Base-by-base conservation (phyloP, 2,888 invertebrate genomes). In the Metellina segmentata region DNA sequence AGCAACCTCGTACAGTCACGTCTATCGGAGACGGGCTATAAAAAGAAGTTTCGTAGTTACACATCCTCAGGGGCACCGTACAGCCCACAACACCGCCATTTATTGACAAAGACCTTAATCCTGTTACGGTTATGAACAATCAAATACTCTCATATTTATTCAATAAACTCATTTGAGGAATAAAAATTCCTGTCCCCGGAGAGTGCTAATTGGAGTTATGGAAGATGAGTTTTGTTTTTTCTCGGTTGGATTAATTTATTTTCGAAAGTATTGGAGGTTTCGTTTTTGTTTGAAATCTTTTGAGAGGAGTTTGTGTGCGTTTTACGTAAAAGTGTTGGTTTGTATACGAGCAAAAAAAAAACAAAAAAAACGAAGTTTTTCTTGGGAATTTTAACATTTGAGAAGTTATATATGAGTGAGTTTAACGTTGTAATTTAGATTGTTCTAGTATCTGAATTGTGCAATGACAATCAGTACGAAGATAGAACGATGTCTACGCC, bases 81-180 rank as follows among this genome's bases (percentile, higher is more conserved):
- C 48, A 74, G 82, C 82, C 82, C 75, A 48, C 89, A 78, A 53
- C 53, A n/a, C 72, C 51, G 79, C 69, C 82, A 49, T 72, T 89
- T 90, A 90, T 90, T 90, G 89, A 90, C 85, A 90, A 90, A 90
- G 89, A 53, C 51, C 83, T 78, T 90, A 90, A 90, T 90, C 83
- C 79, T 52, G 89, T 90, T 90, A 90, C 51, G 89, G 83, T 90
- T 90, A 90, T 90, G 89, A 90, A 90, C 89, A 90, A 90, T 90
- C 83, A 90, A 90, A 90, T 85, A 77, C 83, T 78, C 85, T 85
- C 89, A 90, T 90, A 83, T 90, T 90, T 90, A 90, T 90, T 90
- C 82, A 90, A 90, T 90, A 90, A 90, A 85, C 89, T 90, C 89
- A 90, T 90, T 90, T 71, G 75, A 72, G 72, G 77, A 85, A 70